phyloP scores from a whole-genome alignment of 1,140 invertebrate genomes.

The Proctacanthus coquilletti region DNA sequence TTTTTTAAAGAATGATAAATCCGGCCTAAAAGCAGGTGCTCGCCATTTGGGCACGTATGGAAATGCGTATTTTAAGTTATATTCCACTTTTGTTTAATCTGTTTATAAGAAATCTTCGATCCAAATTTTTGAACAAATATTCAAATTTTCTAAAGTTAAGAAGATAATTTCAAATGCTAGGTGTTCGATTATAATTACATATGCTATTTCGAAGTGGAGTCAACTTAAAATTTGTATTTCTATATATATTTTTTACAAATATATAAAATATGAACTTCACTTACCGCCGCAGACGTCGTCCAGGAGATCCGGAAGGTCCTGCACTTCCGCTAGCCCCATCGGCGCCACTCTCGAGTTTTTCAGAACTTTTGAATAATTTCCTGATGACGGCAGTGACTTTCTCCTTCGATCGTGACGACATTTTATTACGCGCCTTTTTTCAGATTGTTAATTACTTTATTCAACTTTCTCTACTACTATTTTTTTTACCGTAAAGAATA shows the following conservation, averaged over 20 bases:
- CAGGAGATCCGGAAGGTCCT: constrained; percentile 40
- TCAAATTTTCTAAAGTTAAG: too few species aligned
- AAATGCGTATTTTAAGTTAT: too few species aligned
- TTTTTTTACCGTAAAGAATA: too few species aligned
- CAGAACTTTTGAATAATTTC: constrained; percentile 54
- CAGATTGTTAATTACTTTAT: too few species aligned
- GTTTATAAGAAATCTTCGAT: too few species aligned
- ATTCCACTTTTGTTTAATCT: too few species aligned
- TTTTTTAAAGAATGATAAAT: too few species aligned
- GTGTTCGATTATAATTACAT: constrained; percentile 1
- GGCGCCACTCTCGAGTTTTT: constrained; percentile 45
- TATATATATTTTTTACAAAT: background rate
- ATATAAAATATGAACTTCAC: background rate
- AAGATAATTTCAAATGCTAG: too few species aligned
- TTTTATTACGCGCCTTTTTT: constrained; percentile 20
- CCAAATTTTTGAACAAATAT: too few species aligned
- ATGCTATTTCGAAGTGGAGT: background rate
- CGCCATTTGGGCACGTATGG: too few species aligned
- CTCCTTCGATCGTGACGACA: constrained; percentile 57
- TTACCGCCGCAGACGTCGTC: constrained; percentile 31
- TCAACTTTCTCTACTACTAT: too few species aligned
- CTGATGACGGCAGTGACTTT: constrained; percentile 57
- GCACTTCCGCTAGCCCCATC: constrained; percentile 12
- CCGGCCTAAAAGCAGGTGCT: too few species aligned
- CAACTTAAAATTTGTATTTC: background rate